Conservation (phyloP, 2,797 vertebrate species). For the Rhinoraja longicauda region DNA sequence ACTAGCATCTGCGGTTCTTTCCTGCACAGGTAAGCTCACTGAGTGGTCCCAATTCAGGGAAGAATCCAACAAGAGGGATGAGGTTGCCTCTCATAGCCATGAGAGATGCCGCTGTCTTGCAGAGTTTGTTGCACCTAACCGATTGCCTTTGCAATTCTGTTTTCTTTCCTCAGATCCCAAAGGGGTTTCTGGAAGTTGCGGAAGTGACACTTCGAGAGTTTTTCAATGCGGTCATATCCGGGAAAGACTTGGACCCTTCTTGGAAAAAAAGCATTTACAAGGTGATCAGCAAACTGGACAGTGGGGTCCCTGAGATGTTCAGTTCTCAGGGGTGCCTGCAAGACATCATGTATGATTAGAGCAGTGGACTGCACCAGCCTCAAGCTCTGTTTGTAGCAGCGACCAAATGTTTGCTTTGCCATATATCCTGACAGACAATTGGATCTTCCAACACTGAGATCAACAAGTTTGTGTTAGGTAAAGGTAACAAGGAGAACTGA, state of each 20-base stretch:
- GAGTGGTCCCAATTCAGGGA: background rate
- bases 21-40: background rate
- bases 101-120: background rate
- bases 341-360: slow-evolving; percentile 49
- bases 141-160: background rate
- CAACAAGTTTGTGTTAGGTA: background rate
- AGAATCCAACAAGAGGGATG: background rate
- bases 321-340: slow-evolving; percentile 76
- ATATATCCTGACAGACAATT: background rate
- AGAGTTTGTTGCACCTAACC: background rate
- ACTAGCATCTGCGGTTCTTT: too few relatives aligned
- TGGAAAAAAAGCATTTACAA: slow-evolving; percentile 99
- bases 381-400: background rate
- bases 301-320: slow-evolving; percentile 82
- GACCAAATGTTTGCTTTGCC: background rate
- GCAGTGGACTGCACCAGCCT: background rate
- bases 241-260: slow-evolving; percentile 86
- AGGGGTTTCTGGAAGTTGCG: slow-evolving; percentile 83
- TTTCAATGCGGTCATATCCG: slow-evolving; percentile 74
- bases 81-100: background rate
- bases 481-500: background rate
- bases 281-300: slow-evolving; percentile 95
- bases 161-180: slow-evolving; percentile 71
- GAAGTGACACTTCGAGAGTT: slow-evolving; percentile 87
- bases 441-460: background rate